These are phyloP conservation scores for Psettodes erumei DNA, from an alignment of 2,113 vertebrate species.

Conservation along the genomic window DNA sequence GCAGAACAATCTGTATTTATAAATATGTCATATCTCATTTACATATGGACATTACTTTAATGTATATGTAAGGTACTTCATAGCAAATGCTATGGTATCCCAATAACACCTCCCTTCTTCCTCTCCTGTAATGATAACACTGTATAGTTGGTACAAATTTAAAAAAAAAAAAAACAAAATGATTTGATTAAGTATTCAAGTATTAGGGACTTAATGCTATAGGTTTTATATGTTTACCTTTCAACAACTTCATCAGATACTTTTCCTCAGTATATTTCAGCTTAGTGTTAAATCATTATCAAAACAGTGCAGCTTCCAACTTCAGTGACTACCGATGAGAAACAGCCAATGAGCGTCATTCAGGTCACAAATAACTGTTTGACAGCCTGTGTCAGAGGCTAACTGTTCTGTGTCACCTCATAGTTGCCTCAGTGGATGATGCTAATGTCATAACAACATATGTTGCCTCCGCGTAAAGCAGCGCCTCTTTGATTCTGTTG, in stretches of 20 bases:
- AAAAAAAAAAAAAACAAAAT: neutral
- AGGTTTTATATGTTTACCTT: conserved; percentile 3
- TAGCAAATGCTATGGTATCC: conserved; percentile 33
- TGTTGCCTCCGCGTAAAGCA: conserved; percentile 28
- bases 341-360: conserved; percentile 25
- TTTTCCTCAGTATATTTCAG: conserved; percentile 12
- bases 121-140: conserved; percentile 31
- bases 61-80: conserved; percentile 33
- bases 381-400: conserved; percentile 12
- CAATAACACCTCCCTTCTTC: neutral
- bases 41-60: conserved; percentile 26
- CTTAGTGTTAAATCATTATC: neutral
- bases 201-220: neutral
- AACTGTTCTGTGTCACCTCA: conserved; percentile 17
- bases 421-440: conserved; percentile 1
- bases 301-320: neutral
- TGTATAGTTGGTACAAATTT: conserved; percentile 9
- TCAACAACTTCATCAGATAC: too few species aligned
- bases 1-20: conserved; percentile 52
- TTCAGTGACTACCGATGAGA: conserved; percentile 12
- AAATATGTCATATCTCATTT: conserved; percentile 13
- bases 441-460: conserved; percentile 5
- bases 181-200: neutral
- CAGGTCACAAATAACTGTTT: conserved; percentile 16
- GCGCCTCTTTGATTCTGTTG: neutral